Conservation (phyloP, 2,888 invertebrate species). For the Dynastes grantii region DNA sequence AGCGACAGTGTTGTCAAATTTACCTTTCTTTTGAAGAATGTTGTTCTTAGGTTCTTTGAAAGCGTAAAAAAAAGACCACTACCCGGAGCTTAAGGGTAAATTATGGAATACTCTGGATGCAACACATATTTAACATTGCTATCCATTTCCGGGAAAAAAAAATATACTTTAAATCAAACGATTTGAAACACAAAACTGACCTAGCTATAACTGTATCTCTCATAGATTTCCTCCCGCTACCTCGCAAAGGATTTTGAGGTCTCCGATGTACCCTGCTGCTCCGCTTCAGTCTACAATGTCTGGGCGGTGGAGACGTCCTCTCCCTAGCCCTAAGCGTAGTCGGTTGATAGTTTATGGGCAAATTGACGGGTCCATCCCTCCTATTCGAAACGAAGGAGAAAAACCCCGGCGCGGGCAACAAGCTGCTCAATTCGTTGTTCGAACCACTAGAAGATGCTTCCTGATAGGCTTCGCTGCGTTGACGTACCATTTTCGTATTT, state of each 20-base stretch:
- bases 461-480: slow-evolving; percentile 71
- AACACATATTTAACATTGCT: no score
- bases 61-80: no score
- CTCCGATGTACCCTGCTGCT: slow-evolving; percentile 64
- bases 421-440: slow-evolving; percentile 78
- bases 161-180: no score
- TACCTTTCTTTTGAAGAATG: no score
- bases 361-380: slow-evolving; percentile 71
- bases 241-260: slow-evolving; percentile 65
- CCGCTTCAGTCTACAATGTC: slow-evolving; percentile 60
- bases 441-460: slow-evolving; percentile 75
- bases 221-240: slow-evolving; percentile 54
- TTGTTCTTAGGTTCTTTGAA: no score
- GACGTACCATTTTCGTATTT: slow-evolving; percentile 68
- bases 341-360: slow-evolving; percentile 28
- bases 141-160: no score
- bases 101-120: no score
- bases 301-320: slow-evolving; percentile 54
- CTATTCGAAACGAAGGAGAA: slow-evolving; percentile 73
- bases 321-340: slow-evolving; percentile 49
- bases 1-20: no score
- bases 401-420: slow-evolving; percentile 73
- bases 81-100: no score
- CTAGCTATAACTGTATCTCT: slow-evolving; percentile 68
- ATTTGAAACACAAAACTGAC: neutral